Base-by-base conservation (phyloP, 1,140 invertebrate genomes). In the Neodiprion fabricii region DNA sequence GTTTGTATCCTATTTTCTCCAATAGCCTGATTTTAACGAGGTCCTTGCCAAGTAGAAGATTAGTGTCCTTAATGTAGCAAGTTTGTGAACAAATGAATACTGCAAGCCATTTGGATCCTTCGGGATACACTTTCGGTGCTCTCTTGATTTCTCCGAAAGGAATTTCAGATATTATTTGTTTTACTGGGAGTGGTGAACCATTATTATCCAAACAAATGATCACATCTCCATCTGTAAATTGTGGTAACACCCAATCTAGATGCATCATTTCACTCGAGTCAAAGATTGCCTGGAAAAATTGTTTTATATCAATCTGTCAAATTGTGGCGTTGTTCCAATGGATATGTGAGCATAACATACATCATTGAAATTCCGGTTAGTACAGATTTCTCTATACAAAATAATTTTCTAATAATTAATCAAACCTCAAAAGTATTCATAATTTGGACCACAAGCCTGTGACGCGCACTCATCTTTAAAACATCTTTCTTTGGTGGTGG, bases 1-100 rank as follows among this genome's bases (percentile, higher is more conserved):
- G 88, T 70, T 79, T 89, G 77, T 92, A 93, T 70, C 92, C 92
- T 70, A 93, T 79, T 75, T 86, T 81, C 72, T 85, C 73, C 3
- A 93, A 82, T 71, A 92, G 92, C 53, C 90, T 86, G 1, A 90
- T 49, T 82, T 92, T 91, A 81, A 89, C 85, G 14, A 80, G 76
- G 14, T 88, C 73, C 17, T 83, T 72, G 14, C 91, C 91, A 7
- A 85, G 81, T 8, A 82, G 82, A 21, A 77, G 72, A 9, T 78
- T 50, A 10, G 83, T 87, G n/a, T 85, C 81, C 5, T 82, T 75
- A 17, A 91, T 80, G 4, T 82, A 83, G 50, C 82, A 81, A 82
- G 89, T 90, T 78, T 83, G 77, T 14, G 82, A 85, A 7, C 85
- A 81, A 2, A 90, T 68, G 0, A 89, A 74, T 7, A 93, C 21